Conservation (phyloP, 1,140 invertebrate genomes). For the Geopemphigus sp. region DNA sequence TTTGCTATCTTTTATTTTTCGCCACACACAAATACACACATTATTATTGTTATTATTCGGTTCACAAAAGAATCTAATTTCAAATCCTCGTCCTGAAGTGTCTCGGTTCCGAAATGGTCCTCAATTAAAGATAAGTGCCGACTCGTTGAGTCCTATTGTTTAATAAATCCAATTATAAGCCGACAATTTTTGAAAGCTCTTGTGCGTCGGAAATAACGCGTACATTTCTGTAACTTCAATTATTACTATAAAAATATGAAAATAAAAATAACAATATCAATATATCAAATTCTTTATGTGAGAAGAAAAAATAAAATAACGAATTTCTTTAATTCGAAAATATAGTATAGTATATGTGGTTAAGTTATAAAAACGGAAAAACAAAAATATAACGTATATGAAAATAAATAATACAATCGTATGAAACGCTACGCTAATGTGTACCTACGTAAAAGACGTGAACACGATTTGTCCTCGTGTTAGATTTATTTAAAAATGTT, state of each 20-base stretch:
- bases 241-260: neutral
- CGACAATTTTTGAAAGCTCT: constrained; percentile 15
- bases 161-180: constrained; percentile 36
- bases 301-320: neutral
- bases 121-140: constrained; percentile 24
- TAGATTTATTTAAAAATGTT: neutral
- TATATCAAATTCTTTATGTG: neutral
- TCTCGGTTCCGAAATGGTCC: neutral
- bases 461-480: too few species aligned
- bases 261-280: neutral
- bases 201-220: neutral
- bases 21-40: constrained; percentile 26
- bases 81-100: neutral
- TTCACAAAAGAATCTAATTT: constrained; percentile 28
- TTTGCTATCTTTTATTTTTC: constrained; percentile 25
- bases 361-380: too few species aligned
- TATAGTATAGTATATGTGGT: too few species aligned
- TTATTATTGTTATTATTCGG: constrained; percentile 30
- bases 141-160: constrained; percentile 10
- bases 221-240: neutral
- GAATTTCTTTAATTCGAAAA: too few species aligned
- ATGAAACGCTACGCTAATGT: too few species aligned
- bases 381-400: too few species aligned
- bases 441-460: too few species aligned
- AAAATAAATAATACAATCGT: too few species aligned